Conservation (phyloP, 2,113 vertebrate species). For the Amphilophus citrinellus region DNA sequence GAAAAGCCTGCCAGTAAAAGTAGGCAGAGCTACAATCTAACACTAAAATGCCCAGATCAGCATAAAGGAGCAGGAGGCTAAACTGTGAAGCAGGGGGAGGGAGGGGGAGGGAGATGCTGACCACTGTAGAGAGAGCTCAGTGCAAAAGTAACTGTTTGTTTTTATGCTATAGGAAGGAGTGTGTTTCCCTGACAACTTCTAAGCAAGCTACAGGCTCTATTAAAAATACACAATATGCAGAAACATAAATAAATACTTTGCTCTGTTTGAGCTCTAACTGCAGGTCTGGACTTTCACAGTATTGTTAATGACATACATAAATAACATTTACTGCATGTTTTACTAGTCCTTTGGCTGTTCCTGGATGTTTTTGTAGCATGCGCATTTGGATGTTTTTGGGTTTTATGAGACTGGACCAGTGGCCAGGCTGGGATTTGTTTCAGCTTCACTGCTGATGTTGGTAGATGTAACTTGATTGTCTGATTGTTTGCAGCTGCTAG, state of each 20-base stretch:
- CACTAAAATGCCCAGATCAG: not conserved
- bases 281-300: not conserved
- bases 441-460: not conserved
- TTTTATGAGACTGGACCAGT: not conserved
- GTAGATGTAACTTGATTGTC: not conserved
- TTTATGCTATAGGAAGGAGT: not conserved
- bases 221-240: not conserved
- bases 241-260: not conserved
- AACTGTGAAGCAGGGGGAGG: rapidly evolving
- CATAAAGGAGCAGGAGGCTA: not conserved
- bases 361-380: not conserved
- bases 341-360: too few relatives aligned
- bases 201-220: not conserved
- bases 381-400: not conserved
- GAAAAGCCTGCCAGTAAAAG: not conserved
- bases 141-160: not conserved
- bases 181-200: not conserved
- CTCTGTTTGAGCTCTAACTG: not conserved
- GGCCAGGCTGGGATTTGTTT: not conserved
- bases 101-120: rapidly evolving
- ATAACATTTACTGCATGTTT: too few relatives aligned
- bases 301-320: not conserved
- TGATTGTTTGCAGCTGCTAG: not conserved
- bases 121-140: not conserved
- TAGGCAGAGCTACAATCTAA: not conserved